phyloP scores from a whole-genome alignment of 2,888 invertebrate genomes.

The Heliconius ismenius region DNA sequence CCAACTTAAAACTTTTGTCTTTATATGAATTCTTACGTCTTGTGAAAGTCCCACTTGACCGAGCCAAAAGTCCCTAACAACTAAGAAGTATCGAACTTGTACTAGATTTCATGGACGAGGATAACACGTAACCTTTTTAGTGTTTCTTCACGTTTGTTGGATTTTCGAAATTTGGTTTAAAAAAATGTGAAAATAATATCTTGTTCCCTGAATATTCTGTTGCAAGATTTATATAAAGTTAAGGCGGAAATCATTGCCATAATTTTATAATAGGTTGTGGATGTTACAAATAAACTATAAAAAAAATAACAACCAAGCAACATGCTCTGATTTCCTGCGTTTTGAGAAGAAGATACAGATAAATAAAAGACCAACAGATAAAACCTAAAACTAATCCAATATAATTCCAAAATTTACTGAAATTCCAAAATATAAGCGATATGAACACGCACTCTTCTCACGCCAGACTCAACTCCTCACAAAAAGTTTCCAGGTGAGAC shows the following conservation, averaged over 20 bases:
- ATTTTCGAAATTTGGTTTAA: background rate
- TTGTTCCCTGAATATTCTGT: background rate
- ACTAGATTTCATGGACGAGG: conserved; percentile 44
- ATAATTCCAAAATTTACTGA: too few species aligned
- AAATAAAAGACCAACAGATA: background rate
- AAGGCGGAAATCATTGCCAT: too few species aligned
- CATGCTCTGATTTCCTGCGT: background rate
- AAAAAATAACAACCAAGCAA: background rate
- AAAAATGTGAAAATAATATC: background rate
- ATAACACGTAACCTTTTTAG: conserved; percentile 33
- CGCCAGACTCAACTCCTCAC: conserved; percentile 32
- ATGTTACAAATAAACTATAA: background rate
- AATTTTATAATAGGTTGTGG: too few species aligned
- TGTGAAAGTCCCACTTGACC: conserved; percentile 44
- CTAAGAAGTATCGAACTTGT: conserved; percentile 43
- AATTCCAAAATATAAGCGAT: background rate
- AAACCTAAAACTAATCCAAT: too few species aligned
- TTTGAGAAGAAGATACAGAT: background rate
- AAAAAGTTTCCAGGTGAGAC: conserved; percentile 41
- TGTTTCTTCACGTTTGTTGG: background rate
- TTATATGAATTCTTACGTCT: conserved; percentile 45
- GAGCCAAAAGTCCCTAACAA: conserved; percentile 45
- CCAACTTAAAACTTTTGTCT: conserved; percentile 44
- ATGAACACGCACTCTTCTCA: background rate
- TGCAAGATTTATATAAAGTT: too few species aligned